Evolutionary conservation across 2,797 vertebrate species (phyloP).

Genomic region (Urophycis tenuis): DNA sequence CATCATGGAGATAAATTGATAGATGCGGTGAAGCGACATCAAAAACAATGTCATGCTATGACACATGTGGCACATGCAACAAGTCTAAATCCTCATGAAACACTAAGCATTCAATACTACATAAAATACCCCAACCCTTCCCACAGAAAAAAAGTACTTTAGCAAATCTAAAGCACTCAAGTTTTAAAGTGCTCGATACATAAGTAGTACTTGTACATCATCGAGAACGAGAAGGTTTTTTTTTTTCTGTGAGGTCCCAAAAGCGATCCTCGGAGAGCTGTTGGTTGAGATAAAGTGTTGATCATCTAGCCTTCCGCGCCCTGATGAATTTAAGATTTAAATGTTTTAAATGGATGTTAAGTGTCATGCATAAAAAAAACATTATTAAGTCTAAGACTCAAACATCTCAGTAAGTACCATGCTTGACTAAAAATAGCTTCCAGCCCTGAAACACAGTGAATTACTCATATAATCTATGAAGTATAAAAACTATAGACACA

Average conservation of each 20-base stretch:
- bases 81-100: background rate
- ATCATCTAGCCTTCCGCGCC: background rate
- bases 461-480: too few species aligned
- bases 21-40: background rate
- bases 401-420: background rate
- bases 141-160: background rate
- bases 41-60: background rate
- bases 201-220: background rate
- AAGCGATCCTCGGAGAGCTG: background rate
- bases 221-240: background rate
- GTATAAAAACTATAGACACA: background rate
- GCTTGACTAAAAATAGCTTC: background rate
- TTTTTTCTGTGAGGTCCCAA: background rate
- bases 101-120: background rate
- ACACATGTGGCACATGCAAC: background rate
- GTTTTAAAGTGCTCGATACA: background rate
- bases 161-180: background rate
- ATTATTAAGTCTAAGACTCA: too few species aligned
- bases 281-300: constrained; percentile 1
- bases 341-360: background rate
- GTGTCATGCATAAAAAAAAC: background rate
- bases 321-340: background rate
- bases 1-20: background rate
- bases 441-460: background rate
- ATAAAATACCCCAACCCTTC: background rate